phyloP scores from a whole-genome alignment of 2,888 invertebrate genomes.

The Andricus curvator region DNA sequence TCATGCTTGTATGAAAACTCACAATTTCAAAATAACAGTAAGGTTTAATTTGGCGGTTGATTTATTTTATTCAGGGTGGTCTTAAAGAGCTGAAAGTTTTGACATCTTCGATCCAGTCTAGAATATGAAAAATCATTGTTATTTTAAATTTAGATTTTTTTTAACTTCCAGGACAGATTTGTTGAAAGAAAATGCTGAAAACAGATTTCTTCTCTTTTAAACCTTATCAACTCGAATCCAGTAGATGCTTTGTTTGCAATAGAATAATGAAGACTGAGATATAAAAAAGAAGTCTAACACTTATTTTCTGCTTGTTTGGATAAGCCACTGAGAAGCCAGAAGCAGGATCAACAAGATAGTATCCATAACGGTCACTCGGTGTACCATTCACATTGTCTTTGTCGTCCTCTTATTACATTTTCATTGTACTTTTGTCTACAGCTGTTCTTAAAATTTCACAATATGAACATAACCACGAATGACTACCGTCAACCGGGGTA shows the following conservation, averaged over 20 bases:
- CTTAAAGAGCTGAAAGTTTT: too few relatives aligned
- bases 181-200: neutral
- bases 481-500: neutral
- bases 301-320: too few relatives aligned
- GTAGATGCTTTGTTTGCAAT: too few relatives aligned
- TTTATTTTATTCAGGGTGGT: too few relatives aligned
- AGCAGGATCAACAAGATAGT: slow-evolving; percentile 59
- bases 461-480: neutral
- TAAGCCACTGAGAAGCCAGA: slow-evolving; percentile 55
- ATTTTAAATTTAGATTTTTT: neutral
- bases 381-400: slow-evolving; percentile 43
- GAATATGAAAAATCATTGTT: neutral
- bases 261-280: too few relatives aligned
- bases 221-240: too few relatives aligned
- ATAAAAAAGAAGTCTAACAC: too few relatives aligned
- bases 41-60: too few relatives aligned
- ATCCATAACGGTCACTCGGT: slow-evolving; percentile 57
- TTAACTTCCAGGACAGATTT: neutral
- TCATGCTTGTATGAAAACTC: too few relatives aligned
- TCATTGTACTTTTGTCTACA: neutral
- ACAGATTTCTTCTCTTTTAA: too few relatives aligned
- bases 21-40: too few relatives aligned
- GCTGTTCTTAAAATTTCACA: neutral
- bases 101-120: too few relatives aligned
- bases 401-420: neutral